Percentiles rank a stretch among this genome's conserved stretches.
These are phyloP conservation scores for Girardia tigrina DNA, from an alignment of 2,888 invertebrate genomes.

Conservation along the genomic window DNA sequence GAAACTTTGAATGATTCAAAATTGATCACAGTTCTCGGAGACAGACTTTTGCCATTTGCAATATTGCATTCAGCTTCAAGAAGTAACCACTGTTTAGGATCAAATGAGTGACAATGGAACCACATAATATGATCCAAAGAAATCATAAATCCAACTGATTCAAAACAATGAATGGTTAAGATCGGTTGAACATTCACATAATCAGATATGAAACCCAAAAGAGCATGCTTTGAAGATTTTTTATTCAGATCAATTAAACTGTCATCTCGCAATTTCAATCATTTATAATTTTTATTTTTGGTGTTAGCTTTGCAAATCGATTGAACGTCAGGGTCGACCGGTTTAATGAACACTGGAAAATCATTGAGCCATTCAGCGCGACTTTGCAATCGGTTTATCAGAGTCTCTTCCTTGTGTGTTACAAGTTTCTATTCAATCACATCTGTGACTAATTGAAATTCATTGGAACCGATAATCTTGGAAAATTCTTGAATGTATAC, in stretches of 20 bases:
- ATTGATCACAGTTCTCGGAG: too few relatives aligned
- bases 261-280: too few relatives aligned
- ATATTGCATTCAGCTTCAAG: background rate
- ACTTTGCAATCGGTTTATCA: too few relatives aligned
- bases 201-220: background rate
- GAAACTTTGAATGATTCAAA: too few relatives aligned
- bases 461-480: background rate
- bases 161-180: background rate
- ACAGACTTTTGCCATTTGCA: too few relatives aligned
- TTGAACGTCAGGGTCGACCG: too few relatives aligned
- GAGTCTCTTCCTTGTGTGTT: too few relatives aligned
- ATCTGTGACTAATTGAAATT: constrained; percentile 9
- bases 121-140: constrained; percentile 11
- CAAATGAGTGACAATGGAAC: background rate
- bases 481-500: background rate
- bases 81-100: constrained; percentile 15
- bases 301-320: too few relatives aligned
- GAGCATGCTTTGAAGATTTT: background rate
- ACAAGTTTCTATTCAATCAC: too few relatives aligned
- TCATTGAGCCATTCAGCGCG: too few relatives aligned
- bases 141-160: background rate
- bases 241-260: background rate
- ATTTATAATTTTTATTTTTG: too few relatives aligned
- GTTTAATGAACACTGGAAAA: too few relatives aligned
- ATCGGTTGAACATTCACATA: background rate